Evolutionary conservation across 2,888 invertebrate species (phyloP), one percentile per base, ranked within the genome.

Genomic region (Muscina levida): DNA sequence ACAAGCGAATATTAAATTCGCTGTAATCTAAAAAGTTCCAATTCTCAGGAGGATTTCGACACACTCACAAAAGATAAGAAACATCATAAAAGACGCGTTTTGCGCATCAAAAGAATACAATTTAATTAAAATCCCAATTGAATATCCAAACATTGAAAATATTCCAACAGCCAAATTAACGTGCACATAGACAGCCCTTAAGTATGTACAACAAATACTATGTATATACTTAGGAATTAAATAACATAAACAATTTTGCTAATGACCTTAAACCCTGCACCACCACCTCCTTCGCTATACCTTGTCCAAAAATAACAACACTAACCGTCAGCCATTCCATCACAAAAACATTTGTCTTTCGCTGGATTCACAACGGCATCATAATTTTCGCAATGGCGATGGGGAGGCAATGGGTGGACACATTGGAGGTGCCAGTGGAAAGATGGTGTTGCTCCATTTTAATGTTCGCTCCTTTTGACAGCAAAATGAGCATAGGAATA

Each of bases 401-500:
- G 62, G 15, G 22, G 3, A 15, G 46, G 31, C 37, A 17, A 44
- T 46, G 31, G 31, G 3, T 31, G 31, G 3, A 31, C 31, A 31
- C 8, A 8, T 31, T 31, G 44, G n/a, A 57, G 10, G 4, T 57
- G 17, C 15, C 42, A 13, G 8, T 57, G 4, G n/a, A 3, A 2
- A n/a, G n/a, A n/a, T 62, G 13, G 39, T 31, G 62, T 8, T 42
- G 62, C 22, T 71, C 42, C 62, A 74, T 51, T 48, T 62, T 59
- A 72, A 66, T 73, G 66, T 74, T 77, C 31, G 31, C 44, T 24
- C 44, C 24, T 57, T 42, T 13, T 39, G 85, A 85, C n/a, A 85
- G 85, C 86, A 87, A 89, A 89, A 89, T 87, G 85, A 86, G 87
- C 62, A 24, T 88, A 86, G 86, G 89, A 89, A 89, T 89, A 89